Percentiles rank a stretch among this genome's conserved stretches.
Conservation (phyloP, 2,113 vertebrate genomes). For the Poicephalus gulielmi region DNA sequence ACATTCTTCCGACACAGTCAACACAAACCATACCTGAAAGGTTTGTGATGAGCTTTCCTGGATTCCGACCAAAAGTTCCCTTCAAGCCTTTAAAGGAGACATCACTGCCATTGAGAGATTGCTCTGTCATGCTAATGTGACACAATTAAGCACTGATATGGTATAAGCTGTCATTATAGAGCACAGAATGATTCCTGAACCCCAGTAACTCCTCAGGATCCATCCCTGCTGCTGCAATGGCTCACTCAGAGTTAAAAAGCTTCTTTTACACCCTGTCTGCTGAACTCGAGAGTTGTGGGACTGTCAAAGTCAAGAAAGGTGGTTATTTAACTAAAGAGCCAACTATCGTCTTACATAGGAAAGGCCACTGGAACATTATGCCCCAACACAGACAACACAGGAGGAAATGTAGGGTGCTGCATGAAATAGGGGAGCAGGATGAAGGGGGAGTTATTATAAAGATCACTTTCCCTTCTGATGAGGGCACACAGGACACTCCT, state of each 20-base stretch:
- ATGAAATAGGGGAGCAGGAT: neutral
- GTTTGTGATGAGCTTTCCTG: neutral
- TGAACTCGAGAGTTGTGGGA: neutral
- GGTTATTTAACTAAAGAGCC: neutral
- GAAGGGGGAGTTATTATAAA: too few relatives aligned
- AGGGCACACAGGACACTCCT: neutral
- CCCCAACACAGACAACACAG: rapidly evolving
- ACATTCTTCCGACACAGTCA: neutral
- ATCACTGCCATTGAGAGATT: neutral
- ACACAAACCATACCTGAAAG: rapidly evolving
- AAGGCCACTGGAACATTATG: neutral
- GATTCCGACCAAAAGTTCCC: neutral
- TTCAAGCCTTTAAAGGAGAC: neutral
- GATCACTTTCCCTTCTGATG: neutral
- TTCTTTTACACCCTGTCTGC: neutral
- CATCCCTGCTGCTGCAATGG: neutral
- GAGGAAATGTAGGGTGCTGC: neutral
- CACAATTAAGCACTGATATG: neutral
- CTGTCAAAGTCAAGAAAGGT: neutral
- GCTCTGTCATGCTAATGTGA: neutral
- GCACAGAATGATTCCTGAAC: neutral
- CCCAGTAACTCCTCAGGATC: neutral
- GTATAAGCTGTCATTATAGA: neutral
- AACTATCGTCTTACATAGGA: too few relatives aligned
- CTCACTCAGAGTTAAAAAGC: neutral